Evolutionary conservation across 2,888 invertebrate genomes (phyloP).

Genomic region (Drosophila neotestacea): DNA sequence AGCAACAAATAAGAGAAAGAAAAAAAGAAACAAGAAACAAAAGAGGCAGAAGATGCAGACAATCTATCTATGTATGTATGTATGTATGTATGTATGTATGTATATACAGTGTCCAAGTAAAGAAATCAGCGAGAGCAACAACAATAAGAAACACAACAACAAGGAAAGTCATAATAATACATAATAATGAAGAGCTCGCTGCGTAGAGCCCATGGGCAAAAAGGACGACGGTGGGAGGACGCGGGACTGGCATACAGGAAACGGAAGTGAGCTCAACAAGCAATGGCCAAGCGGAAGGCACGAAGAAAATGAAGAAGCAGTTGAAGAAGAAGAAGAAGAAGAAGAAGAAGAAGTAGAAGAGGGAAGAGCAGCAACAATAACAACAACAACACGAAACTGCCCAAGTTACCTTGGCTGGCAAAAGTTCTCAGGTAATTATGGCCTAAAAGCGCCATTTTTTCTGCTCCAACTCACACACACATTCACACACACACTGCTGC

Average conservation of each 20-base stretch:
- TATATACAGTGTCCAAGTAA: slow-evolving; percentile 12
- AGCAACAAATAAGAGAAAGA: slow-evolving; percentile 29
- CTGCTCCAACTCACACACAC: slow-evolving; percentile 29
- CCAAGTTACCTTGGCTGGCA: slow-evolving; percentile 36
- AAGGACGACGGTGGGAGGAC: slow-evolving; percentile 1
- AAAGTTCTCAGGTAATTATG: slow-evolving; percentile 81
- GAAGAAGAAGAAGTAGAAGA: neutral
- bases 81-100: neutral
- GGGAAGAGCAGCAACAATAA: neutral
- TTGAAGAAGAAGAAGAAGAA: neutral
- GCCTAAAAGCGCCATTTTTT: slow-evolving; percentile 76
- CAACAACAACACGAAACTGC: slow-evolving; percentile 10
- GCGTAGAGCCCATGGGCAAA: slow-evolving; percentile 34
- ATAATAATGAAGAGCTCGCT: slow-evolving; percentile 53
- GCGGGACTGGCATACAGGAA: slow-evolving; percentile 48
- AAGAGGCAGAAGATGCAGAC: neutral
- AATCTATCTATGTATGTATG: slow-evolving; percentile 1
- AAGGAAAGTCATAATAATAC: slow-evolving; percentile 49
- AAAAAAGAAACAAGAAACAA: neutral
- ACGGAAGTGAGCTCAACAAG: slow-evolving; percentile 74
- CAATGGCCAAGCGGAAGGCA: slow-evolving; percentile 54
- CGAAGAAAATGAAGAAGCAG: slow-evolving; percentile 1
- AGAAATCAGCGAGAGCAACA: slow-evolving; percentile 43
- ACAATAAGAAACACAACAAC: neutral
- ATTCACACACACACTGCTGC: slow-evolving; percentile 14